Percentiles rank a stretch among this genome's conserved stretches.
Evolutionary conservation across 1,140 invertebrate genomes (phyloP).

Genomic region (Scaptomyza graminum): DNA sequence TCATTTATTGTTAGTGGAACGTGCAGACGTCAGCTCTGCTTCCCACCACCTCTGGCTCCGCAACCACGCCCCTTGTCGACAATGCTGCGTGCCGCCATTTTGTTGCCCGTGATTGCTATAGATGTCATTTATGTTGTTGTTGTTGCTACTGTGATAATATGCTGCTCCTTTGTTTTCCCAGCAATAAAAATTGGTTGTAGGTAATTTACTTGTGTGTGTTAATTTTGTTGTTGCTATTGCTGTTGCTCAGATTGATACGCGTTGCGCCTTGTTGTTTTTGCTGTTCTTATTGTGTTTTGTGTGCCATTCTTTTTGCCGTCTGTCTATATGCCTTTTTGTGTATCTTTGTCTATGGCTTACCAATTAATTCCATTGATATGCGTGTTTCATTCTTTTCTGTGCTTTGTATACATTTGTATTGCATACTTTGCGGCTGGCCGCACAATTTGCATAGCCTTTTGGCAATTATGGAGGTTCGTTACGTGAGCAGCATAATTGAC

Average conservation of each 20-base stretch:
- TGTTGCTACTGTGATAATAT: constrained; percentile 63
- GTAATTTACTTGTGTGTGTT: constrained; percentile 64
- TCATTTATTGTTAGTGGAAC: constrained; percentile 82
- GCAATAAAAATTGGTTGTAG: constrained; percentile 78
- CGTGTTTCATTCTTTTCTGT: constrained; percentile 62
- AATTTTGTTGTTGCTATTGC: constrained; percentile 25
- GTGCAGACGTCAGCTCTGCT: constrained; percentile 55
- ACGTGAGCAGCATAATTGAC: constrained; percentile 71
- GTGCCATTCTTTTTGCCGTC: background rate
- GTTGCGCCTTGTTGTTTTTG: constrained; percentile 41
- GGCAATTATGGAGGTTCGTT: constrained; percentile 67
- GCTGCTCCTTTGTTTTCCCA: constrained; percentile 78
- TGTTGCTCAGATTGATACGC: constrained; percentile 71
- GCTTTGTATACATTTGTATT: constrained; percentile 56
- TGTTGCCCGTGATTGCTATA: constrained; percentile 47
- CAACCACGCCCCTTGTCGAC: constrained; percentile 60
- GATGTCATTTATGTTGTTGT: constrained; percentile 9
- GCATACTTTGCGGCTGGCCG: constrained; percentile 66
- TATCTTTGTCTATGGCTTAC: constrained; percentile 49
- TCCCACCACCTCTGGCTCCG: constrained; percentile 32
- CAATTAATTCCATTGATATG: constrained; percentile 80
- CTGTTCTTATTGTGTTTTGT: constrained; percentile 12
- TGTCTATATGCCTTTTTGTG: background rate
- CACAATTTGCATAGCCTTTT: constrained; percentile 72
- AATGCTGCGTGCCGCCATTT: constrained; percentile 59